Base-by-base conservation (phyloP, 2,888 invertebrate species). In the Papilio gigon region DNA sequence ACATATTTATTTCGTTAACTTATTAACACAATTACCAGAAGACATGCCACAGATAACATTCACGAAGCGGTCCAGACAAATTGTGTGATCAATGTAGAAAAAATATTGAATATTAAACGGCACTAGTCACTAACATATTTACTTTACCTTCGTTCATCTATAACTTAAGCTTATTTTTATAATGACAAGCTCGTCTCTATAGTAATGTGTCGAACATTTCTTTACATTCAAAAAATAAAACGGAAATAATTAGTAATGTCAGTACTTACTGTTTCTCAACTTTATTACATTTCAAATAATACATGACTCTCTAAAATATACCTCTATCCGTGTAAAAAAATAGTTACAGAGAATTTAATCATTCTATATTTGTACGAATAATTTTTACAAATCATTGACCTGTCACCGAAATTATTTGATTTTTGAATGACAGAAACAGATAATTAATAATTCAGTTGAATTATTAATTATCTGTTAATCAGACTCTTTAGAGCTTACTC, bases 391-490 rank as follows among this genome's bases (percentile, higher is more conserved):
- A 56, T 56, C 27, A 56, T 56, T 30, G 30, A 56, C 17, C 35
- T 35, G 42, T 4, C 27, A 35, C 35, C 47, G 50, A 63, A 63
- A 63, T 20, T 63, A 63, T 63, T 33, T 50, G 47, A 47, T 63
- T 50, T 63, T 33, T 50, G 14, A 47, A 25, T 59, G 44, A 62
- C 60, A 50, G 2, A 50, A 37, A 53, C 62, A 67, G 61, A 61
- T 67, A 50, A 66, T 30, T 35, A 47, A 25, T 25, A 33, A 20
- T 62, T 27, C 27, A 8, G 27, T 14, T 30, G n/a, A 14, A 40
- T 40, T n/a, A n/a, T n/a, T n/a, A n/a, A n/a, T n/a, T n/a, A n/a
- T n/a, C n/a, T n/a, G n/a, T n/a, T n/a, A n/a, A n/a, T n/a, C n/a
- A n/a, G n/a, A n/a, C n/a, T n/a, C n/a, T n/a, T n/a, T n/a, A n/a